These are phyloP conservation scores for Zaprionus tsacasi DNA, from an alignment of 1,140 invertebrate species.

Conservation along the genomic window DNA sequence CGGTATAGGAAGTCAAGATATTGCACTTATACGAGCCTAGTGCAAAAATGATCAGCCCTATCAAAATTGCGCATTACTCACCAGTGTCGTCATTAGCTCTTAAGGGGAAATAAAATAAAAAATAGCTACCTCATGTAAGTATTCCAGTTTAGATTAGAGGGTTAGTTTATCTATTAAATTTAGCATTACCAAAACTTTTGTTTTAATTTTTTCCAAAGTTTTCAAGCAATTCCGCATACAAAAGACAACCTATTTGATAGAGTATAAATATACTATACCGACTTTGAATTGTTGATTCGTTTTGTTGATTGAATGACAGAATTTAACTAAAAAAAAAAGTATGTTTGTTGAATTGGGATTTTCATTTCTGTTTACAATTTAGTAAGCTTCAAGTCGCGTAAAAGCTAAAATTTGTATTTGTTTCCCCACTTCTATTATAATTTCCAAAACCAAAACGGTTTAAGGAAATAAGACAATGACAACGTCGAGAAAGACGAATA, in stretches of 20 bases:
- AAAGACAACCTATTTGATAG: not conserved
- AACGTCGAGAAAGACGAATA: not conserved
- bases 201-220: not conserved
- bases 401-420: not conserved
- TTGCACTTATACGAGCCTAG: not conserved
- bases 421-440: not conserved
- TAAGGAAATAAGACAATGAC: not conserved
- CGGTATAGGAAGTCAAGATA: slow-evolving; percentile 27
- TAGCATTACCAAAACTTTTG: not conserved
- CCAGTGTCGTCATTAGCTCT: not conserved
- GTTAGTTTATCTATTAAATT: not conserved
- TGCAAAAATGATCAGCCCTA: slow-evolving; percentile 7
- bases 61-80: slow-evolving; percentile 5
- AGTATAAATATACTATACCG: not conserved
- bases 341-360: too few species aligned
- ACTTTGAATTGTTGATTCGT: not conserved
- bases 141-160: too few species aligned
- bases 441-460: not conserved
- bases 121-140: too few species aligned
- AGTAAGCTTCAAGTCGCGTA: not conserved
- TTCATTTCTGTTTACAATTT: not conserved
- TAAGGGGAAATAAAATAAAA: not conserved
- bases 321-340: too few species aligned
- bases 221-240: not conserved
- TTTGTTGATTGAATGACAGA: too few species aligned